phyloP scores from a whole-genome alignment of 2,113 vertebrate genomes.

The Penelope pileata region DNA sequence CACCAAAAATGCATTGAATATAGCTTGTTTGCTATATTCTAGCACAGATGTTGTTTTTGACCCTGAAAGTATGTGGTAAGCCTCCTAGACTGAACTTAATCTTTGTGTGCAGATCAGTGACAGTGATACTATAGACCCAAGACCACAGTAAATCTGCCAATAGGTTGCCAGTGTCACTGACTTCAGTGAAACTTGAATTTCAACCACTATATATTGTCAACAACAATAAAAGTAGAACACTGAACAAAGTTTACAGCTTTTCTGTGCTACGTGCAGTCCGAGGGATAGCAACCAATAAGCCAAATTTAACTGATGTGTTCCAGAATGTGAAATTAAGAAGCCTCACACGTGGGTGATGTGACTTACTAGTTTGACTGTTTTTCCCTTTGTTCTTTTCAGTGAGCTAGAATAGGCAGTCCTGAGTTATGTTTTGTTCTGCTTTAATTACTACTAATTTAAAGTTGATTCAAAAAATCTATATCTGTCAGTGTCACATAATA shows the following conservation, averaged over 20 bases:
- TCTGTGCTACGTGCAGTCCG: background rate
- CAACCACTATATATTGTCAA: background rate
- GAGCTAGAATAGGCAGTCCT: background rate
- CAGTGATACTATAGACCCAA: background rate
- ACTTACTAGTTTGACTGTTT: no score
- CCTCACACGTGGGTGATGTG: background rate
- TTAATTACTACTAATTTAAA: background rate
- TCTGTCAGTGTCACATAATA: background rate
- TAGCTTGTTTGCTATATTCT: background rate
- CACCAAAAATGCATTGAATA: background rate
- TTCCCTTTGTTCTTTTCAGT: background rate
- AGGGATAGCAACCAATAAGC: background rate
- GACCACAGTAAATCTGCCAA: background rate
- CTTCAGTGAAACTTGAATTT: background rate
- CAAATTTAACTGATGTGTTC: accelerated
- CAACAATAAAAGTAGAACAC: background rate
- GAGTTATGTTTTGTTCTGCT: background rate
- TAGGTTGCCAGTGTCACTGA: background rate
- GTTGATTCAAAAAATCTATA: background rate
- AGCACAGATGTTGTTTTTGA: background rate
- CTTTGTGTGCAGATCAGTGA: background rate
- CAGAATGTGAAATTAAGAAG: background rate
- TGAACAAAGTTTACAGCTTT: background rate
- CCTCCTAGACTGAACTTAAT: background rate
- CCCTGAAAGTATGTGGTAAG: background rate